Evolutionary conservation across 2,888 invertebrate species (phyloP), one percentile per base, ranked within the genome.

Genomic region (Masnerella sp.): DNA sequence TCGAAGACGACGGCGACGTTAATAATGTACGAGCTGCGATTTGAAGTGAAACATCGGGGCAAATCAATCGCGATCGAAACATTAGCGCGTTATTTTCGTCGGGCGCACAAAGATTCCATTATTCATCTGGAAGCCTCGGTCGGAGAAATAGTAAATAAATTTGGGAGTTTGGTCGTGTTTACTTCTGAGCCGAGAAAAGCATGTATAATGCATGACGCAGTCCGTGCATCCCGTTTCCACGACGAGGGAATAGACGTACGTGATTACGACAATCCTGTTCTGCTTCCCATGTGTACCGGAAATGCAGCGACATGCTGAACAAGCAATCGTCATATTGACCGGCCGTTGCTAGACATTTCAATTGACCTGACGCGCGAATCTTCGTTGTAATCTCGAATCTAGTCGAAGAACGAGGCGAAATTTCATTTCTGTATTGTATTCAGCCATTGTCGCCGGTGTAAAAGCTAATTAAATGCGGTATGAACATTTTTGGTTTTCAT

Each of bases 131-230:
- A 61, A 59, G 43, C 62, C 64, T 58, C 25, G 51, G 25, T 30
- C 28, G 38, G 64, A 51, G 64, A 74, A 74, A 74, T 69, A 58
- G 68, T 74, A 68, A 73, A 68, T 73, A 73, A 73, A 69, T 74
- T 74, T 68, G 58, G 59, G 61, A 74, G 70, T 70, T 74, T 54
- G 54, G 42, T 74, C 74, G 74, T 74, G 70, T 74, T 70, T 70
- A 67, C 69, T 61, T 61, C 58, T 15, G 49, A 62, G 56, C 54
- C 67, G 62, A 49, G 59, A 65, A 61, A 54, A 58, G 12, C 49
- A 74, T 75, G 75, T 75, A 71, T 75, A 72, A 75, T 75, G 71
- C 71, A 75, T 75, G 58, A 36, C 45, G 45, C 54, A 52, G 47
- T 42, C 64, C 56, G 58, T 62, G 70, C 70, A 71, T 74, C 68